Conservation (phyloP, 2,888 invertebrate species). For the Stegophylla sp. region DNA sequence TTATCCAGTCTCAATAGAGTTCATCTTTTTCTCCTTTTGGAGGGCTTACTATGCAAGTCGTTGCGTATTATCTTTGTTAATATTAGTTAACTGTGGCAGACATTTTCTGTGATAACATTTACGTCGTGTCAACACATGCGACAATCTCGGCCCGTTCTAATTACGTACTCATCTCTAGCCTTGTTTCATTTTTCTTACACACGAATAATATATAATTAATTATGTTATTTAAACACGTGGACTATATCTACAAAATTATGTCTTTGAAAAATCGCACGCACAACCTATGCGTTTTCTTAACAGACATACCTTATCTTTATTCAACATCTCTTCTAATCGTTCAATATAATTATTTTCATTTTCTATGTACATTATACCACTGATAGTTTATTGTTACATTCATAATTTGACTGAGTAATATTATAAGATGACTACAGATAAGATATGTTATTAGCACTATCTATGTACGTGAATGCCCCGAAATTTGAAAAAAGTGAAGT, state of each 20-base stretch:
- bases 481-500: too few species aligned
- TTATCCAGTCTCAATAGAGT: neutral
- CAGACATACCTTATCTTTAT: neutral
- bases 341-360: constrained; percentile 8
- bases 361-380: neutral
- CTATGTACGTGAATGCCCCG: too few species aligned
- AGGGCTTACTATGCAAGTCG: neutral
- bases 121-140: constrained; percentile 16
- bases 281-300: neutral
- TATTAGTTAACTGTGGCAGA: constrained; percentile 9
- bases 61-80: neutral
- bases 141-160: constrained; percentile 19
- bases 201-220: neutral
- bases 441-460: too few species aligned
- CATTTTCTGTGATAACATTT: constrained; percentile 8
- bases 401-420: neutral
- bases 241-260: constrained; percentile 17
- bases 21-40: neutral
- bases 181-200: neutral
- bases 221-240: neutral
- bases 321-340: constrained; percentile 28
- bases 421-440: too few species aligned
- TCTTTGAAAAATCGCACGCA: neutral
- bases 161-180: constrained; percentile 15
- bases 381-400: neutral